Base-by-base conservation (phyloP, 2,113 vertebrate species). In the Vombatus ursinus region DNA sequence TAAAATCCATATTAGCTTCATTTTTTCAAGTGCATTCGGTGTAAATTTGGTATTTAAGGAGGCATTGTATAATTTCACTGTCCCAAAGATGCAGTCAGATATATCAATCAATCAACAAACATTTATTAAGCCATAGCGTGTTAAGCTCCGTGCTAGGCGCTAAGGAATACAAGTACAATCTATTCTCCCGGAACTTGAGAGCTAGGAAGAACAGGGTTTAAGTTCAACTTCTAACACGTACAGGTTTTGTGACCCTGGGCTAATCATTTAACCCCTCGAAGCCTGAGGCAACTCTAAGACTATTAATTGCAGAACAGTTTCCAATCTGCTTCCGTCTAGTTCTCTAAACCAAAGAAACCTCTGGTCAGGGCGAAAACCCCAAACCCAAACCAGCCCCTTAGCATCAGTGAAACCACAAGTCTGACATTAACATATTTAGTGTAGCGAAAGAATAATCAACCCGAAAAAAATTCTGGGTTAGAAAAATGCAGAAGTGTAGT, bases 1-100 rank as follows among this genome's bases (percentile, higher is more conserved):
- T 84, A 84, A 84, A 61, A 8, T 44, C 14, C 37, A 0, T 22
- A 84, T 84, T 37, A 84, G 1, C 68, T 77, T 61, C 57, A 84
- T 31, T 61, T 61, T 77, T 84, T 90, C 10, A 89, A 44, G 91
- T 91, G 93, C 23, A 68, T 95, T 90, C 52, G 51, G 92, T 9
- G 53, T 92, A 92, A 94, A 94, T 52, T 24, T 90, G 10, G 28
- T 53, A 89, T 47, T 94, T 51, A 53, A 57, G 37, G 53, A 94
- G 97, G 90, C 47, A 44, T 84, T 89, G 51, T 90, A 44, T 44
- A 53, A 91, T 50, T n/a, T 90, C 50, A 26, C 25, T 77, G 84
- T 68, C 24, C 22, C 22, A 24, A 92, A 48, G 68, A 50, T 14
- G 37, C 4, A 19, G 37, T 77, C n/a, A 44, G n/a, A 84, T 23